A percentile compares a stretch with the other conserved stretches of the same genome.
phyloP scores from a whole-genome alignment of 2,888 invertebrate species.

The Cosmia trapezina region DNA sequence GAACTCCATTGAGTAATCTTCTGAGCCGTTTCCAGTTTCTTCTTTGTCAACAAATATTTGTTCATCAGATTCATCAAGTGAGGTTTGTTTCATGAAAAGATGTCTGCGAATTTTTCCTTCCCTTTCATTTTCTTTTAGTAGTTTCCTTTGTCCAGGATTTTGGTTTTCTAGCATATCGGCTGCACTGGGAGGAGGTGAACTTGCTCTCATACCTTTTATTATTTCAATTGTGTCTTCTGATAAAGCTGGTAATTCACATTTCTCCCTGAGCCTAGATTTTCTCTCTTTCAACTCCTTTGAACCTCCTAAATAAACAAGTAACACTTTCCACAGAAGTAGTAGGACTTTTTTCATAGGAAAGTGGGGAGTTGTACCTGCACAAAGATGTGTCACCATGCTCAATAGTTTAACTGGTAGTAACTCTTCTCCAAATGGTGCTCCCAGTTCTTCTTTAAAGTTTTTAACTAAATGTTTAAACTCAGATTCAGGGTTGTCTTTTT shows the following conservation, averaged over 20 bases:
- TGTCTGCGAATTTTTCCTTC: conserved; percentile 93
- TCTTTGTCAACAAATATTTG: conserved; percentile 94
- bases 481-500: conserved; percentile 87
- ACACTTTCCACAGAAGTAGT: conserved; percentile 98
- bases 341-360: conserved; percentile 99
- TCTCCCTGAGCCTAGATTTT: conserved; percentile 93
- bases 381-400: conserved; percentile 98
- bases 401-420: conserved; percentile 96
- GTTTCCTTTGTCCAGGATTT: conserved; percentile 93
- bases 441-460: conserved; percentile 91
- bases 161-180: conserved; percentile 96
- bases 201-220: conserved; percentile 97
- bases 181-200: conserved; percentile 98
- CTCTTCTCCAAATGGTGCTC: conserved; percentile 93
- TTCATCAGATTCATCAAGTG: conserved; percentile 94
- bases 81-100: conserved; percentile 97
- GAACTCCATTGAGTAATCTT: conserved; percentile 91
- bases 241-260: conserved; percentile 93
- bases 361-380: conserved; percentile 98
- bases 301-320: conserved; percentile 97
- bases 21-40: conserved; percentile 91
- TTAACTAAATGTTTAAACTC: conserved; percentile 89
- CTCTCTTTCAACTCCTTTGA: conserved; percentile 95
- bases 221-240: conserved; percentile 98
- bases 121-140: conserved; percentile 89